Conservation (phyloP, 92 coral and sea anemone genomes). For the Porites lobata region DNA sequence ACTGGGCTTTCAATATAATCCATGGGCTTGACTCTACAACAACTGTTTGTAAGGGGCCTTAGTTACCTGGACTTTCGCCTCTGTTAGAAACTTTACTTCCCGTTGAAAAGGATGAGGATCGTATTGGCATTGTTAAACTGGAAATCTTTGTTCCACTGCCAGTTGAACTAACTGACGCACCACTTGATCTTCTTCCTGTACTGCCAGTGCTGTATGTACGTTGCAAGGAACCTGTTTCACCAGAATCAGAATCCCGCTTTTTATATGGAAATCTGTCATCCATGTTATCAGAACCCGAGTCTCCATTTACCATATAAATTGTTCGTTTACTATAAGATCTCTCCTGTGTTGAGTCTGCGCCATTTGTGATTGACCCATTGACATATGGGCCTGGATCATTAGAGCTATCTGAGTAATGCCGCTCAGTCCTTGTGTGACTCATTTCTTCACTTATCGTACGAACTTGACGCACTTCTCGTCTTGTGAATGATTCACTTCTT, state of each 20-base stretch:
- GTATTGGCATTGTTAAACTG: slow-evolving; percentile 73
- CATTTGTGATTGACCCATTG: slow-evolving; percentile 32
- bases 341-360: slow-evolving; percentile 13
- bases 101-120: slow-evolving; percentile 57
- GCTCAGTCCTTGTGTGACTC: slow-evolving; percentile 11
- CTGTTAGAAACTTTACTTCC: slow-evolving; percentile 40
- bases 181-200: slow-evolving; percentile 49
- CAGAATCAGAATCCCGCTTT: slow-evolving; percentile 65
- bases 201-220: slow-evolving; percentile 37
- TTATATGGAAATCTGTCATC: slow-evolving; percentile 27
- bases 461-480: slow-evolving; percentile 67
- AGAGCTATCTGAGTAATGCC: slow-evolving; percentile 6
- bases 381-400: slow-evolving; percentile 4
- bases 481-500: slow-evolving; percentile 67
- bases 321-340: slow-evolving; percentile 19
- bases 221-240: slow-evolving; percentile 59
- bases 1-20: no score
- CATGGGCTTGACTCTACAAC: no score
- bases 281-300: slow-evolving; percentile 2
- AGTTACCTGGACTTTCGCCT: slow-evolving; percentile 40
- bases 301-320: slow-evolving; percentile 54
- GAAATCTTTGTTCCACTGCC: slow-evolving; percentile 65
- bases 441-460: slow-evolving; percentile 67
- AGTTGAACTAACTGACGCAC: slow-evolving; percentile 58
- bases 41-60: no score